Evolutionary conservation across 2,888 invertebrate species (phyloP).

Genomic region (Drosophila emarginata): DNA sequence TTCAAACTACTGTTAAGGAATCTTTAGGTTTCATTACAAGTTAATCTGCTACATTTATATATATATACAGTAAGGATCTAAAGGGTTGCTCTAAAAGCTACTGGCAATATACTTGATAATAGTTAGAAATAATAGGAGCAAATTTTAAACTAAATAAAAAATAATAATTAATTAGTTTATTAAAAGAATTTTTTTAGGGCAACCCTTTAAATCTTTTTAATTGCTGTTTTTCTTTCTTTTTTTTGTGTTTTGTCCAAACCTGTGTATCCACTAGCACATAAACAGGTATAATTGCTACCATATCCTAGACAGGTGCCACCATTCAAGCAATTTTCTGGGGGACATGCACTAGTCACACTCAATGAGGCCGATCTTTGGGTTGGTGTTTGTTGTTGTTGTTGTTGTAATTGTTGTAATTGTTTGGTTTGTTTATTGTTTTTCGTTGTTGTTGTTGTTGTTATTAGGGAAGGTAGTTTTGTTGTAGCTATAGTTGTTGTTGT

Average conservation of each 20-base stretch:
- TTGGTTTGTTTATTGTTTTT: slow-evolving; percentile 34
- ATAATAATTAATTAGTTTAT: no score
- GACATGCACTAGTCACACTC: slow-evolving; percentile 79
- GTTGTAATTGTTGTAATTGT: slow-evolving; percentile 47
- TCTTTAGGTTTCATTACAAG: slow-evolving; percentile 4
- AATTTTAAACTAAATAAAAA: no score
- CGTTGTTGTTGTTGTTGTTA: slow-evolving; percentile 42
- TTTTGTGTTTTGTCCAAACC: slow-evolving; percentile 83
- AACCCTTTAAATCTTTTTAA: slow-evolving; percentile 27
- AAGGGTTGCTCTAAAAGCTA: slow-evolving; percentile 63
- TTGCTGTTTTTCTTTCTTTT: not conserved
- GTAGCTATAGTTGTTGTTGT: slow-evolving; percentile 37
- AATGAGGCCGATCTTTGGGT: slow-evolving; percentile 80
- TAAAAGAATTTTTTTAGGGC: slow-evolving; percentile 24
- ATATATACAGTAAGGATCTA: slow-evolving; percentile 55
- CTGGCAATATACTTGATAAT: not conserved
- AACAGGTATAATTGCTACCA: slow-evolving; percentile 87
- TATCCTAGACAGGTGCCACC: slow-evolving; percentile 87
- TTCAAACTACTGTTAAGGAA: not conserved
- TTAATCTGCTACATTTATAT: slow-evolving; percentile 24
- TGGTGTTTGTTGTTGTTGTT: slow-evolving; percentile 48
- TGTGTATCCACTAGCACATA: slow-evolving; percentile 87
- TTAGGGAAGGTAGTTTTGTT: slow-evolving; percentile 42
- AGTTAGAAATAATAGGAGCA: not conserved
- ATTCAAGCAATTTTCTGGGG: slow-evolving; percentile 86